Evolutionary conservation across 2,113 vertebrate genomes (phyloP).

Genomic region (Gorilla gorilla): DNA sequence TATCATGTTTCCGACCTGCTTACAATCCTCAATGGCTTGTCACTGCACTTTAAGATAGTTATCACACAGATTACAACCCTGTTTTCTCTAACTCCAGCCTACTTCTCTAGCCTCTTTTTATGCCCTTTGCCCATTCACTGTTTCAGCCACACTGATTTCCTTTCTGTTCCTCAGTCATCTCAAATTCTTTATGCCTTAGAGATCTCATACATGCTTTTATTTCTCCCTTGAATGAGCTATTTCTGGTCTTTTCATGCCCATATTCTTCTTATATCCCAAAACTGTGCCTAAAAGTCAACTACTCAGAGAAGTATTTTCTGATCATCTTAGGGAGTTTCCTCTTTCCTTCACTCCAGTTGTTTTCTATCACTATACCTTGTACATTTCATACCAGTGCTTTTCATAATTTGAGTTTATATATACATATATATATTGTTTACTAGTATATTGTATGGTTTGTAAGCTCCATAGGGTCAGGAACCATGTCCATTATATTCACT

Average conservation of each 20-base stretch:
- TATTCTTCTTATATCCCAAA: not conserved
- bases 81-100: not conserved
- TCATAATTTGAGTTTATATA: not conserved
- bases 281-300: conserved; percentile 17
- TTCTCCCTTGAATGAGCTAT: not conserved
- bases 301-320: conserved; percentile 10
- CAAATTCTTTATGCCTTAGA: not conserved
- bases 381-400: conserved; percentile 11
- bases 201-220: conserved; percentile 12
- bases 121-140: not conserved
- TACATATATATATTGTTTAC: not conserved
- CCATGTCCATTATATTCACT: conserved; percentile 9
- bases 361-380: not conserved
- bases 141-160: not conserved
- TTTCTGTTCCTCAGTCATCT: conserved; percentile 15
- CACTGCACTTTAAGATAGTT: not conserved
- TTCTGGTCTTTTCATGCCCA: not conserved
- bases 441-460: not conserved
- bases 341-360: not conserved
- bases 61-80: not conserved
- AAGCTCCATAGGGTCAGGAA: not conserved
- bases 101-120: conserved; percentile 23
- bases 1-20: not conserved
- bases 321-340: conserved; percentile 17
- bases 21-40: conserved; percentile 22